Evolutionary conservation across 2,113 vertebrate species (phyloP).

Genomic region (Arvicanthis niloticus): DNA sequence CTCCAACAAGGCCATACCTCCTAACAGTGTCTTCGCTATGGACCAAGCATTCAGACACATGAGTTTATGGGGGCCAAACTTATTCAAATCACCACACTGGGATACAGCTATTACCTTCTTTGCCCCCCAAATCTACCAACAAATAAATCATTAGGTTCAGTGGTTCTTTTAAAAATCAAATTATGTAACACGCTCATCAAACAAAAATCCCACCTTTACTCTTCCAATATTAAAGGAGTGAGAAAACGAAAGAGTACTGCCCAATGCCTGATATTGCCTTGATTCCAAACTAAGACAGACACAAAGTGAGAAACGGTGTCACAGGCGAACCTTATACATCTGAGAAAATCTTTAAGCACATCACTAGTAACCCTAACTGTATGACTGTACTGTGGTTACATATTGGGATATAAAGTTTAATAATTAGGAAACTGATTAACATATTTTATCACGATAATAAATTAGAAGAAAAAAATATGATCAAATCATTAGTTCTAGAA

Average conservation of each 20-base stretch:
- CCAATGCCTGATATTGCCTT: neutral
- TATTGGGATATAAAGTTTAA: neutral
- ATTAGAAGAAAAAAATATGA: conserved; percentile 13
- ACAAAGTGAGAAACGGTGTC: neutral
- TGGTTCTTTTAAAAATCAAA: neutral
- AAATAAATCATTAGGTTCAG: neutral
- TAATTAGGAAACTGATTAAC: neutral
- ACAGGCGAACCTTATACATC: neutral
- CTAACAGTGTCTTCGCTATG: neutral
- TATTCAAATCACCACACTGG: neutral
- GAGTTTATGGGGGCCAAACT: neutral
- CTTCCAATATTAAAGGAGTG: neutral
- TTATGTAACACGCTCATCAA: neutral
- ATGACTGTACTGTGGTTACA: neutral
- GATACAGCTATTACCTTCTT: neutral
- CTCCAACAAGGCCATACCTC: no score
- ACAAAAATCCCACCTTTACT: conserved; percentile 21
- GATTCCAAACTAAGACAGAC: neutral
- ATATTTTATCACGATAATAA: neutral
- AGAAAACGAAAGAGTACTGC: neutral
- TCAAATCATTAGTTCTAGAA: conserved; percentile 18
- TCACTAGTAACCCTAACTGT: neutral
- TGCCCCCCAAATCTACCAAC: neutral
- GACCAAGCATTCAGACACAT: neutral
- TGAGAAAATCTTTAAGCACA: neutral